Conservation (phyloP, 2,888 invertebrate species). For the Diaprepes abbreviatus region DNA sequence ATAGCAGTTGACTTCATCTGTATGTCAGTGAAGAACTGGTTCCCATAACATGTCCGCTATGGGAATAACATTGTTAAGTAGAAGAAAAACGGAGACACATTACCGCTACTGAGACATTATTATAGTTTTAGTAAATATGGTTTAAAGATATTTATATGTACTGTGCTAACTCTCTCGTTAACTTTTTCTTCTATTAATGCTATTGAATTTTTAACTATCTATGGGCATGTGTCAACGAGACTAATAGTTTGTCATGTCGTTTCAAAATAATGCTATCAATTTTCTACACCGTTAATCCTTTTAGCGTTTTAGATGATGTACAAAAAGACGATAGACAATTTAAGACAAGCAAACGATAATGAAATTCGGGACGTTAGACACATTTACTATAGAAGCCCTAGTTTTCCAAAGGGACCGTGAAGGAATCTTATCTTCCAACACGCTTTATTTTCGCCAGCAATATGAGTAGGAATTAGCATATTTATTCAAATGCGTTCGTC, state of each 20-base stretch:
- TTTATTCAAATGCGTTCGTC: slow-evolving; percentile 60
- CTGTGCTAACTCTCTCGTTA: too few species aligned
- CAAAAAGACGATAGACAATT: slow-evolving; percentile 8
- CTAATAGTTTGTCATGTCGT: background rate
- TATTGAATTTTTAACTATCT: too few species aligned
- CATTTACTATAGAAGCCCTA: slow-evolving; percentile 4
- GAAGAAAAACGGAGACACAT: too few species aligned
- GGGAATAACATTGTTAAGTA: too few species aligned
- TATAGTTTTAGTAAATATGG: too few species aligned
- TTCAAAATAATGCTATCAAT: background rate
- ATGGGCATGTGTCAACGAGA: too few species aligned
- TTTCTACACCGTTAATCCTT: slow-evolving; percentile 1
- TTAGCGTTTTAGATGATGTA: background rate
- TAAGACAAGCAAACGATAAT: slow-evolving; percentile 18
- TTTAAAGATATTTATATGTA: too few species aligned
- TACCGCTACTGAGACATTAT: too few species aligned
- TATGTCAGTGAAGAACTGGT: too few species aligned
- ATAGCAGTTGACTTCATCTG: too few species aligned
- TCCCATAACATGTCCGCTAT: too few species aligned
- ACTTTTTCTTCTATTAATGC: too few species aligned
- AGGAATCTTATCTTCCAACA: slow-evolving; percentile 22
- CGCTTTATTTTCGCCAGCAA: slow-evolving; percentile 30
- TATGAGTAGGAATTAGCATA: slow-evolving; percentile 59
- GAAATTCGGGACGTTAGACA: slow-evolving; percentile 1
- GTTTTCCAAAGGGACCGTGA: slow-evolving; percentile 1